Evolutionary conservation across 2,888 invertebrate species (phyloP), one percentile per base, ranked within the genome.

Genomic region (Argyresthia albistria): DNA sequence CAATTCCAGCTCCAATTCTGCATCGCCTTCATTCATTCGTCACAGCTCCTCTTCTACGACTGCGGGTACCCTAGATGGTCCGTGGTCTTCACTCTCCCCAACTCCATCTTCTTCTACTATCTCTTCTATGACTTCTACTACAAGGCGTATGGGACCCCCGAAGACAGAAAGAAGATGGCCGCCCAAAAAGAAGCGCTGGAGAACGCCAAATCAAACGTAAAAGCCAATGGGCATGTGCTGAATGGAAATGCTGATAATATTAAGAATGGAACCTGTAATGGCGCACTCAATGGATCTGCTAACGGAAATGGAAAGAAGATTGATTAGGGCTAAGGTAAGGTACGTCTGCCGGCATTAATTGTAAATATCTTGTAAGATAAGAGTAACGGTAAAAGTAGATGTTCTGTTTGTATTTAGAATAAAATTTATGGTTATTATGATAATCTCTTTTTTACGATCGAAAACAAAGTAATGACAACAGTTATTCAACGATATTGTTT

Each of bases 121-220:
- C 90, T 98, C 57, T 98, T 98, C 87, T 92, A 93, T 56, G 94
- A 97, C 67, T 98, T 97, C 88, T 98, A 97, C 80, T 92, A 93
- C 64, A 92, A 93, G 67, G 91, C 94, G 0, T 95, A 95, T 72
- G 82, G 81, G 0, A 80, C 72, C 56, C 73, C 80, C 1, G 70
- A 58, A 1, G 69, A 75, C 8, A 76, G 71, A 55, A 74, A 72
- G 54, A 72, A 65, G 49, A 51, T 36, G 25, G 45, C 11, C 46
- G 59, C 55, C 53, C 55, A 50, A 47, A 67, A 59, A 56, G 59
- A 58, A 52, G 56, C 63, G 50, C 53, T 61, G 37, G 56, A 59
- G 8, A 76, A 76, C 14, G 69, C 66, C 59, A 69, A 39, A 53
- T 60, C 0, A 73, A 68, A 45, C 59, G 57, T 9, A 64, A 73